phyloP scores from a whole-genome alignment of 2,888 invertebrate species.

The Stegophylla sp. region DNA sequence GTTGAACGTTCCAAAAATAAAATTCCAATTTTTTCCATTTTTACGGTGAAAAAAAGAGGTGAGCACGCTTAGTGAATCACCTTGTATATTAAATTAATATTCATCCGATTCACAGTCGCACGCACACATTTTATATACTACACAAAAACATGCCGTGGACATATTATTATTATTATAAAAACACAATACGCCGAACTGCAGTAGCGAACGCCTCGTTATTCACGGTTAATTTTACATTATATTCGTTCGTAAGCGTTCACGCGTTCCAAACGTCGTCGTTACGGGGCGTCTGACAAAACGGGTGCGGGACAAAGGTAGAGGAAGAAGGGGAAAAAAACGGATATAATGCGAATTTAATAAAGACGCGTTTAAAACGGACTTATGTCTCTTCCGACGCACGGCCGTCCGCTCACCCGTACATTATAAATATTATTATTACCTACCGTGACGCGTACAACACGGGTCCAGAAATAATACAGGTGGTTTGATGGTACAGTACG shows the following conservation, averaged over 20 bases:
- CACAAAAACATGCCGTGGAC: too few species aligned
- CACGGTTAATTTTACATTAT: slow-evolving; percentile 37
- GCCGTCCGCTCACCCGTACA: background rate
- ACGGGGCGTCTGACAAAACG: background rate
- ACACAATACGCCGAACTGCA: background rate
- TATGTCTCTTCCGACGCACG: background rate
- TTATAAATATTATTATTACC: background rate
- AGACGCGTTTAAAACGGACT: slow-evolving; percentile 18
- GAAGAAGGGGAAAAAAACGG: too few species aligned
- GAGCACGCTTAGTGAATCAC: too few species aligned
- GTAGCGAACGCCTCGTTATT: slow-evolving; percentile 1
- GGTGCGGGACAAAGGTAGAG: too few species aligned
- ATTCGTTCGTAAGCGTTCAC: background rate
- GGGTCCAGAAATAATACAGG: too few species aligned
- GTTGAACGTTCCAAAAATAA: too few species aligned
- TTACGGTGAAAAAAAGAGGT: too few species aligned
- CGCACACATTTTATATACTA: too few species aligned
- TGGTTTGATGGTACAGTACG: background rate
- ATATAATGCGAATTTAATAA: slow-evolving; percentile 32
- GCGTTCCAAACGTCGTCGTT: background rate
- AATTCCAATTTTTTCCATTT: too few species aligned
- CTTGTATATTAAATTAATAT: too few species aligned
- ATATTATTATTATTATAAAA: too few species aligned
- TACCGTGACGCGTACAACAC: background rate
- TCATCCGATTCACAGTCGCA: too few species aligned